These are phyloP conservation scores for Gambusia affinis DNA, from an alignment of 2,113 vertebrate genomes.

Conservation along the genomic window DNA sequence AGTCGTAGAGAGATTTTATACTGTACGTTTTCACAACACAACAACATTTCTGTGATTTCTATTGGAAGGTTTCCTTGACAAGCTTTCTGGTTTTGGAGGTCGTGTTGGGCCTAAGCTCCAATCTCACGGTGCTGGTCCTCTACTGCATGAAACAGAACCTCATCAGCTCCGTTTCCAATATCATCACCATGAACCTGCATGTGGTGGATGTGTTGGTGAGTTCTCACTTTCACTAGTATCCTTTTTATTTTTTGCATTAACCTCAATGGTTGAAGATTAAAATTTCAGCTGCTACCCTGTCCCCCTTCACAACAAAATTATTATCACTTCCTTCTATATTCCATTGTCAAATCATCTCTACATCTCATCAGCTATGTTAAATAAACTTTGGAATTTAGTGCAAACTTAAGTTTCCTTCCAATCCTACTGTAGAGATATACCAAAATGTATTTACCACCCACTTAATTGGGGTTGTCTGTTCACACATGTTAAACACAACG, in stretches of 20 bases:
- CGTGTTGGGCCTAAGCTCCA: constrained; percentile 94
- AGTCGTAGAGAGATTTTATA: background rate
- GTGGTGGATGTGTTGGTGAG: constrained; percentile 92
- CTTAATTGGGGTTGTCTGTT: too few relatives aligned
- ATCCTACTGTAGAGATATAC: too few relatives aligned
- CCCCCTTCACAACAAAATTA: background rate
- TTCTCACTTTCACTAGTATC: background rate
- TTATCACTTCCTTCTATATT: background rate
- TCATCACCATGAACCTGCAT: constrained; percentile 98
- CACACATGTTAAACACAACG: too few relatives aligned
- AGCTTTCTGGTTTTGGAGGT: constrained; percentile 95
- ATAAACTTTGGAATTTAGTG: too few relatives aligned
- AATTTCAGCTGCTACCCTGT: background rate
- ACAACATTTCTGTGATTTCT: background rate
- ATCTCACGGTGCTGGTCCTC: constrained; percentile 93
- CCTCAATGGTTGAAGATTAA: background rate
- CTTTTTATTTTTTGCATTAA: background rate
- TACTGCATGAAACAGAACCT: constrained; percentile 99
- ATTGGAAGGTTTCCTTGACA: constrained; percentile 89
- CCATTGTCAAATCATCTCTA: background rate
- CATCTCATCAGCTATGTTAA: background rate
- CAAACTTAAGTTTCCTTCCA: too few relatives aligned
- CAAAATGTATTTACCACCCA: too few relatives aligned
- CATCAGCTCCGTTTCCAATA: constrained; percentile 97
- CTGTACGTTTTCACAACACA: background rate